Percentiles rank a stretch among this genome's conserved stretches.
phyloP scores from a whole-genome alignment of 2,888 invertebrate genomes.

The Phyllotreta striolata region DNA sequence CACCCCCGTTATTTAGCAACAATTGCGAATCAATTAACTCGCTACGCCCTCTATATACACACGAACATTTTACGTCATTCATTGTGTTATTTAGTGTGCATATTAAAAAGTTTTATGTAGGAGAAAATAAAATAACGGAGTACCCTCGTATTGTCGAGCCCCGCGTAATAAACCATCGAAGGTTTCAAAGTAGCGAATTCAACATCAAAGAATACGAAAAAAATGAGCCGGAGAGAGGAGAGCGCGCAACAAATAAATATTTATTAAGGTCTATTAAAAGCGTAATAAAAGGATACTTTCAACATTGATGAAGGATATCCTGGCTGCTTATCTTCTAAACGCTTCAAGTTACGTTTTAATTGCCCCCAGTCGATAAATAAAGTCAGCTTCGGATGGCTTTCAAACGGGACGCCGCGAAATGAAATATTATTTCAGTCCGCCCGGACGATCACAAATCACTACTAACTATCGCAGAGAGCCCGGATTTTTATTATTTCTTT shows the following conservation, averaged over 20 bases:
- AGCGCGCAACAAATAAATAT: conserved; percentile 21
- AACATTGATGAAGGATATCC: conserved; percentile 27
- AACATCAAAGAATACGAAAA: neutral
- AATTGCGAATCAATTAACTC: too few species aligned
- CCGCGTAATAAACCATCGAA: too few species aligned
- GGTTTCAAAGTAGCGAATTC: too few species aligned
- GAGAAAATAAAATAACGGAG: too few species aligned
- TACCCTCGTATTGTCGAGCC: too few species aligned
- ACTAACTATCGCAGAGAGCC: conserved; percentile 44
- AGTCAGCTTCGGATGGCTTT: conserved; percentile 32
- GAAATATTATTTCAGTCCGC: conserved; percentile 41
- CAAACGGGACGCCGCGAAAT: conserved; percentile 22
- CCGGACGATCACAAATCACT: conserved; percentile 55
- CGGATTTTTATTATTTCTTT: too few species aligned
- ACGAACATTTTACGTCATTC: too few species aligned
- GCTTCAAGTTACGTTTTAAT: conserved; percentile 38
- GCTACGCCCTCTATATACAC: too few species aligned
- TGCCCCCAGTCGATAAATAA: conserved; percentile 37
- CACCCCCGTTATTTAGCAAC: too few species aligned
- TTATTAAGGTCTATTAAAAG: conserved; percentile 29
- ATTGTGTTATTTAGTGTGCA: too few species aligned
- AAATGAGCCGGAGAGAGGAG: neutral
- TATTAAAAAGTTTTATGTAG: too few species aligned
- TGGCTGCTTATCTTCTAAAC: conserved; percentile 32
- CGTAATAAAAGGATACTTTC: conserved; percentile 18